Evolutionary conservation across 2,797 vertebrate genomes (phyloP).

Genomic region (Diplodus sargus): DNA sequence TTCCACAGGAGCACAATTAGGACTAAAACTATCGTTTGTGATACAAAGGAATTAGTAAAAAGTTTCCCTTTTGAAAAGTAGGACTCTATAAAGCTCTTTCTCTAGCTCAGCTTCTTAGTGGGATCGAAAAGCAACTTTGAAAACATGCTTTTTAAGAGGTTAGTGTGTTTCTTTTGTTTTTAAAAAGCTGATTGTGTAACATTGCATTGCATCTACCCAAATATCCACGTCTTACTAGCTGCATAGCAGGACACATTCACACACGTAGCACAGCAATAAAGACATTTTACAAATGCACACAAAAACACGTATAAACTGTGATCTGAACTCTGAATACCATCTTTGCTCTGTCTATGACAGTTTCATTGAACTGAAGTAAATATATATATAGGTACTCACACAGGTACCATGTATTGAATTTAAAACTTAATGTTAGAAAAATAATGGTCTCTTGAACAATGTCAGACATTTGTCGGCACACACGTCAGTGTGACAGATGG

Average conservation of each 20-base stretch:
- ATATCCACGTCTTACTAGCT: slow-evolving; percentile 50
- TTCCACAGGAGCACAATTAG: slow-evolving; percentile 59
- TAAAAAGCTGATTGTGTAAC: slow-evolving; percentile 46
- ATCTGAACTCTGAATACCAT: slow-evolving; percentile 47
- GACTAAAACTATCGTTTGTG: slow-evolving; percentile 44
- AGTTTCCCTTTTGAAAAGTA: slow-evolving; percentile 38
- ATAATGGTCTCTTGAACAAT: slow-evolving; percentile 67
- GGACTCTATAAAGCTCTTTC: slow-evolving; percentile 19
- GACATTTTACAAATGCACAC: slow-evolving; percentile 71
- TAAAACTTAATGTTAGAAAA: slow-evolving; percentile 56
- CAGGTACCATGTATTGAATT: slow-evolving; percentile 23
- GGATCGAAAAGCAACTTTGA: slow-evolving; percentile 32
- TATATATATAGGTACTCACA: slow-evolving; percentile 35
- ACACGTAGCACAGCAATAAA: slow-evolving; percentile 74
- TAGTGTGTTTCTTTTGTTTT: slow-evolving; percentile 60
- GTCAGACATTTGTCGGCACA: slow-evolving; percentile 82
- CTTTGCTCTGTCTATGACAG: slow-evolving; percentile 38
- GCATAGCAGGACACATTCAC: slow-evolving; percentile 60
- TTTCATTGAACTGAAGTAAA: slow-evolving; percentile 34
- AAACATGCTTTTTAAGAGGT: slow-evolving; percentile 49
- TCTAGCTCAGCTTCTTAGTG: slow-evolving; percentile 25
- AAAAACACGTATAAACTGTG: slow-evolving; percentile 55
- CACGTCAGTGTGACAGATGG: slow-evolving; percentile 78
- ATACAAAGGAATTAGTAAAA: slow-evolving; percentile 42
- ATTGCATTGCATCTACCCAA: slow-evolving; percentile 44